Conservation (phyloP, 2,888 invertebrate genomes). For the Yponomeuta cagnagella region DNA sequence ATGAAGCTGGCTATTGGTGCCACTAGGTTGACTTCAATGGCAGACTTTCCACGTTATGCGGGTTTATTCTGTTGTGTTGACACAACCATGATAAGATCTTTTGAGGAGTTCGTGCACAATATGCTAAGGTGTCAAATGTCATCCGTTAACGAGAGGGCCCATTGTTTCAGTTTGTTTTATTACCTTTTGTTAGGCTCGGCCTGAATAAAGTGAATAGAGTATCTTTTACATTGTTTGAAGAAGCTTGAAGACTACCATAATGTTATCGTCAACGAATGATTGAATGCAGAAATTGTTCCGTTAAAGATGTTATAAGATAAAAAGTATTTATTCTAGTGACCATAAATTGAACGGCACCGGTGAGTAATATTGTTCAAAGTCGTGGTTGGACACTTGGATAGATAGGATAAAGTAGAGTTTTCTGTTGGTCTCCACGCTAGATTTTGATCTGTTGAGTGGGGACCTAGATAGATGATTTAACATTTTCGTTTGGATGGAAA, state of each 20-base stretch:
- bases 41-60: conserved; percentile 13
- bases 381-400: no score
- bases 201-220: not conserved
- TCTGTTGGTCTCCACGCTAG: no score
- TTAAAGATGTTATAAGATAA: no score
- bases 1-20: not conserved
- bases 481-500: no score
- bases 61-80: conserved; percentile 12
- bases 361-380: no score
- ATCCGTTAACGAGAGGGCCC: conserved; percentile 7
- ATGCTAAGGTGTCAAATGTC: conserved; percentile 14
- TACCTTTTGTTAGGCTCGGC: conserved; percentile 8
- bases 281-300: no score
- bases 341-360: no score
- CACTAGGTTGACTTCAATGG: not conserved
- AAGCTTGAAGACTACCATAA: not conserved
- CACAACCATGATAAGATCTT: conserved; percentile 15
- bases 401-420: no score
- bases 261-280: not conserved
- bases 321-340: no score
- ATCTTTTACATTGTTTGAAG: not conserved
- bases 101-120: conserved; percentile 15
- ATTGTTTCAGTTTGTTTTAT: conserved; percentile 12
- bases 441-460: no score
- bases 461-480: no score